Percentiles rank a stretch among this genome's conserved stretches.
phyloP scores from a whole-genome alignment of 2,797 vertebrate genomes.

The Oreochromis mossambicus region DNA sequence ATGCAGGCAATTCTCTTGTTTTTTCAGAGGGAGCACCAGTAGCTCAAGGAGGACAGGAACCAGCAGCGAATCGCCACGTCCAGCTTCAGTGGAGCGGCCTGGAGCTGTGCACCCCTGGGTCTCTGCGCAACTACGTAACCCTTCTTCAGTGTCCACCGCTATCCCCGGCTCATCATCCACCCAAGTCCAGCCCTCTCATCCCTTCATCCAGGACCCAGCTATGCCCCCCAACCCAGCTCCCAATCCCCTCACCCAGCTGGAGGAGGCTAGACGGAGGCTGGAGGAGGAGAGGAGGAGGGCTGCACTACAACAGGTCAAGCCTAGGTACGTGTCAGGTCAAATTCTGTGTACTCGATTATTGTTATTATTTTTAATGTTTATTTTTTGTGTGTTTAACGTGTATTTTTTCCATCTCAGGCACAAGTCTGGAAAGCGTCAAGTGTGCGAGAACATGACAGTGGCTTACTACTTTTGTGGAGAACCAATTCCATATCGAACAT shows the following conservation, averaged over 20 bases:
- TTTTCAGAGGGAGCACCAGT: constrained; percentile 77
- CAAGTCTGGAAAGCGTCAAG: constrained; percentile 82
- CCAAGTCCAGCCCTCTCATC: constrained; percentile 90
- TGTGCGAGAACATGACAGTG: constrained; percentile 89
- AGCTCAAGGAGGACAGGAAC: constrained; percentile 79
- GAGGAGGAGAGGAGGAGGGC: constrained; percentile 90
- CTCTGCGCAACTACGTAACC: constrained; percentile 86
- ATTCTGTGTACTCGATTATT: not conserved
- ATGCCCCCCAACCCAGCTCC: constrained; percentile 96
- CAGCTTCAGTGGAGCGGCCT: constrained; percentile 85
- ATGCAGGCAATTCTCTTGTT: not conserved
- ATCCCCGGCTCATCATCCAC: constrained; percentile 47
- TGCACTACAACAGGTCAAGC: constrained; percentile 81
- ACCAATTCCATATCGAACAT: constrained; percentile 91
- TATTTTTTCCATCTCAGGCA: constrained; percentile 66
- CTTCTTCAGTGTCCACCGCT: constrained; percentile 52
- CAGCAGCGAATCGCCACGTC: constrained; percentile 76
- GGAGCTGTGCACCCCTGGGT: constrained; percentile 90
- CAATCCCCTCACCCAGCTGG: constrained; percentile 91
- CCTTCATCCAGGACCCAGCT: constrained; percentile 94
- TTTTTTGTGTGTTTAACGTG: not conserved
- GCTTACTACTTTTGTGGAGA: constrained; percentile 96
- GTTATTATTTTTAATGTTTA: not conserved
- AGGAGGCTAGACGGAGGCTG: constrained; percentile 88
- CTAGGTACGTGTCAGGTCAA: constrained; percentile 73